Conservation (phyloP, 2,797 vertebrate species). For the Hypotaenidia philippensis region DNA sequence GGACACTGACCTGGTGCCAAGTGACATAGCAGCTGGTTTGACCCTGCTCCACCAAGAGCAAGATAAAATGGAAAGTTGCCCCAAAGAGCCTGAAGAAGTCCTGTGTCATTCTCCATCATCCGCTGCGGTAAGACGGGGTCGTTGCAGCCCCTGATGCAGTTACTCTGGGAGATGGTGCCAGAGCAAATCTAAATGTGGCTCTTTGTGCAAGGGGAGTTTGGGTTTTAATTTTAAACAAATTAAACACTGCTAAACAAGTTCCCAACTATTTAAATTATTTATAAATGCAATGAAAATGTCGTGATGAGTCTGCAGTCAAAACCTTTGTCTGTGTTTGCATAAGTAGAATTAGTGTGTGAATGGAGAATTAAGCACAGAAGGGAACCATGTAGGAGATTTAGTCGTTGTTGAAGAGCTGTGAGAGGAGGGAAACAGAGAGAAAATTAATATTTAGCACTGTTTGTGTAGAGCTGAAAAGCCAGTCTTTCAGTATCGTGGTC, state of each 20-base stretch:
- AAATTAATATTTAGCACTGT: not conserved
- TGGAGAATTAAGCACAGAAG: not conserved
- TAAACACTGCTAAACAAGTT: not conserved
- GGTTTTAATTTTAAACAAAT: not conserved
- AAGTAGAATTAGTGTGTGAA: not conserved
- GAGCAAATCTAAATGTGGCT: not conserved
- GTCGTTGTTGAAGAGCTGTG: not conserved
- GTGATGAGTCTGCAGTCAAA: not conserved
- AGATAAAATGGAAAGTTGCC: slow-evolving; percentile 86
- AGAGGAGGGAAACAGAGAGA: not conserved
- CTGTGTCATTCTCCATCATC: slow-evolving; percentile 82
- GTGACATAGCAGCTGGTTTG: slow-evolving; percentile 95
- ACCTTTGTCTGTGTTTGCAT: not conserved
- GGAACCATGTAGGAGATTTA: not conserved
- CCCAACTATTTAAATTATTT: not conserved
- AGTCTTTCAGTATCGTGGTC: not conserved
- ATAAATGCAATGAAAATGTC: not conserved
- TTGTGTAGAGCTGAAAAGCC: not conserved
- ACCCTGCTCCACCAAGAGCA: slow-evolving; percentile 96
- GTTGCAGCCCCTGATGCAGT: not conserved
- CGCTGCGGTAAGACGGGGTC: slow-evolving; percentile 79
- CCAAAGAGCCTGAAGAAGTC: slow-evolving; percentile 84
- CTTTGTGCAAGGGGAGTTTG: not conserved
- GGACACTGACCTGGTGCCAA: slow-evolving; percentile 97
- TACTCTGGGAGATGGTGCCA: not conserved